These are phyloP conservation scores for Xiphias gladius DNA, from an alignment of 2,113 vertebrate genomes.

Conservation along the genomic window DNA sequence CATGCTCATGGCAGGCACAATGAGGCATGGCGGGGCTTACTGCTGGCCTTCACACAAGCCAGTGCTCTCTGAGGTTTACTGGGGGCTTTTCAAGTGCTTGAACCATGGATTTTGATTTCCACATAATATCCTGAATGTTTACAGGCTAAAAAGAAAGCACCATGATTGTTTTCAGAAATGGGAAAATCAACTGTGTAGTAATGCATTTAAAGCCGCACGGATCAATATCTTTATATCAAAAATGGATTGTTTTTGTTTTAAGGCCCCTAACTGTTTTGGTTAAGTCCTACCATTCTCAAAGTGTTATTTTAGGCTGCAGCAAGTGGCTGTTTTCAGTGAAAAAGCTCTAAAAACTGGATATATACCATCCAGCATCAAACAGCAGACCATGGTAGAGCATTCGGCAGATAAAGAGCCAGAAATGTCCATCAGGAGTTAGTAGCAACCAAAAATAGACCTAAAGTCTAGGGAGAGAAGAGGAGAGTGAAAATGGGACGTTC, in stretches of 20 bases:
- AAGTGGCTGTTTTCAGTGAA: background rate
- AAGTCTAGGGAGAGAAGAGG: too few species aligned
- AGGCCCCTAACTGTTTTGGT: background rate
- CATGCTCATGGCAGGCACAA: conserved; percentile 37
- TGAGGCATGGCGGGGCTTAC: conserved; percentile 45
- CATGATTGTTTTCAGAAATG: background rate
- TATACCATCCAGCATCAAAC: background rate
- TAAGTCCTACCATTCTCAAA: background rate
- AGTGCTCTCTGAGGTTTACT: conserved; percentile 20
- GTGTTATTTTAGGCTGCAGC: too few species aligned
- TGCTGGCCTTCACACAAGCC: conserved; percentile 40
- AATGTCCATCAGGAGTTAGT: background rate
- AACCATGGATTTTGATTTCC: conserved; percentile 11
- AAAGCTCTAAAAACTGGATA: background rate
- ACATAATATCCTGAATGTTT: conserved; percentile 13
- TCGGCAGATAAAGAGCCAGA: background rate
- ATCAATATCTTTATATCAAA: conserved; percentile 21
- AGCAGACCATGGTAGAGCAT: background rate
- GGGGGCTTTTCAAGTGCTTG: background rate
- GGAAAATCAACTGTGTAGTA: background rate
- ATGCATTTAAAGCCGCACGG: conserved; percentile 17
- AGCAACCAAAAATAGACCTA: background rate
- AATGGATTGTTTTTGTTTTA: background rate
- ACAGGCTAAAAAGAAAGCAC: conserved; percentile 11
- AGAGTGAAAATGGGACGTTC: background rate